These are phyloP conservation scores for Trichonephila clavata DNA, from an alignment of 1,140 invertebrate genomes.

Conservation along the genomic window DNA sequence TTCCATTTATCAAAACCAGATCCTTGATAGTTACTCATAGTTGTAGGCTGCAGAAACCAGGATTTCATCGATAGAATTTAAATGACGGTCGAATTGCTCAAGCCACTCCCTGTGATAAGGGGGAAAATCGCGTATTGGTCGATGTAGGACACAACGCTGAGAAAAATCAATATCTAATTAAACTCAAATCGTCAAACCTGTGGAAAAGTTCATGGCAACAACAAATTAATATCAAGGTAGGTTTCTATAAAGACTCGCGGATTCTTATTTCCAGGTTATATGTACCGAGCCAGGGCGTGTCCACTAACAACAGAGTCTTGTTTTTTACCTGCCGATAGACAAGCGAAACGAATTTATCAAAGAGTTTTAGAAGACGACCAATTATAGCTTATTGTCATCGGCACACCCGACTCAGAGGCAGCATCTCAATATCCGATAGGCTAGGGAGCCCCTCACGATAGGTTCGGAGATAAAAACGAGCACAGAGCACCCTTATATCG, in stretches of 20 bases:
- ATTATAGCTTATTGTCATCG: conserved; percentile 69
- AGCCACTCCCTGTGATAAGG: neutral
- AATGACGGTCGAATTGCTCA: neutral
- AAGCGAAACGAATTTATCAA: conserved; percentile 63
- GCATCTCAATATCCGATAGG: conserved; percentile 50
- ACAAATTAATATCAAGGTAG: conserved; percentile 21
- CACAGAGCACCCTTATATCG: conserved; percentile 60
- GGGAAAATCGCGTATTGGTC: neutral
- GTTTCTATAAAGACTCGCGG: neutral
- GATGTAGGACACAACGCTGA: neutral
- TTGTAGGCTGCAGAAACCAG: neutral
- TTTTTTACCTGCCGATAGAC: neutral
- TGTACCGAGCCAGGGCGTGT: neutral
- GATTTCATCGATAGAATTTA: conserved; percentile 19
- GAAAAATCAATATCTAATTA: conserved; percentile 28
- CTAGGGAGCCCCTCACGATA: conserved; percentile 25
- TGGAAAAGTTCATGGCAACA: conserved; percentile 23
- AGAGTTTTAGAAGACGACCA: conserved; percentile 38
- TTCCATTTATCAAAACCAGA: conserved; percentile 4
- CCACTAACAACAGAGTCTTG: neutral
- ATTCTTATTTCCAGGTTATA: conserved; percentile 1
- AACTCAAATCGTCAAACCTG: conserved; percentile 18
- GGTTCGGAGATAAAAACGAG: conserved; percentile 11
- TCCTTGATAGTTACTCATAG: neutral
- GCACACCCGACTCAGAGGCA: conserved; percentile 40